Conservation (phyloP, 1,140 invertebrate species). For the Ooceraea biroi region DNA sequence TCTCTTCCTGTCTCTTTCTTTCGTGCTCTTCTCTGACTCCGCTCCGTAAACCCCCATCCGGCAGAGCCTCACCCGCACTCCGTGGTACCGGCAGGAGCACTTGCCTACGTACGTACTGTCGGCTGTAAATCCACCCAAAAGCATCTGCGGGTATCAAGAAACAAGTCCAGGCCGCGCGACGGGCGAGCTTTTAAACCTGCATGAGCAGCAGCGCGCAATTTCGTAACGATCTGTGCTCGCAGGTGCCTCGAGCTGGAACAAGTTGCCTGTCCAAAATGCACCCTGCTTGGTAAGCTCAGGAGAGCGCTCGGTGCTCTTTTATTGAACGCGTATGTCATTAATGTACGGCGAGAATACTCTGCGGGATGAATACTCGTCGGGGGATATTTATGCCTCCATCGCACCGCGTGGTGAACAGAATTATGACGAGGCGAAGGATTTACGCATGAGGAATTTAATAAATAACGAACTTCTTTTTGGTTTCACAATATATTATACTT, state of each 20-base stretch:
- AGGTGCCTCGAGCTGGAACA: conserved; percentile 40
- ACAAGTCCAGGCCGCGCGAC: conserved; percentile 61
- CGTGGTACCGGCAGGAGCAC: conserved; percentile 51
- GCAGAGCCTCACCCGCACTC: conserved; percentile 51
- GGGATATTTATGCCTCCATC: neutral
- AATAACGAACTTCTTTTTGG: neutral
- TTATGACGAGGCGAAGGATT: neutral
- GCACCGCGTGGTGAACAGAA: neutral
- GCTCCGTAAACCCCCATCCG: conserved; percentile 56
- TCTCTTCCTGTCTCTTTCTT: neutral
- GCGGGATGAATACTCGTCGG: neutral
- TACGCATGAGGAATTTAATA: neutral
- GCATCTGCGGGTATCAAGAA: conserved; percentile 70
- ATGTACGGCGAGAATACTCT: neutral
- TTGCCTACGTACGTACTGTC: conserved; percentile 67
- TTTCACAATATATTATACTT: neutral
- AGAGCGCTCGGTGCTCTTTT: conserved; percentile 34
- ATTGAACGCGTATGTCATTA: conserved; percentile 37
- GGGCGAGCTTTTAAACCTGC: conserved; percentile 63
- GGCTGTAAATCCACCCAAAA: conserved; percentile 72
- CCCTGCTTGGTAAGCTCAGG: neutral
- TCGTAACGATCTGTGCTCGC: conserved; percentile 61
- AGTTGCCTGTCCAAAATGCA: conserved; percentile 37
- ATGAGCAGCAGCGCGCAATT: conserved; percentile 61
- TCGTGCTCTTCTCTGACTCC: conserved; percentile 12